Evolutionary conservation across 2,113 vertebrate genomes (phyloP).

Genomic region (Neomonachus schauinslandi): DNA sequence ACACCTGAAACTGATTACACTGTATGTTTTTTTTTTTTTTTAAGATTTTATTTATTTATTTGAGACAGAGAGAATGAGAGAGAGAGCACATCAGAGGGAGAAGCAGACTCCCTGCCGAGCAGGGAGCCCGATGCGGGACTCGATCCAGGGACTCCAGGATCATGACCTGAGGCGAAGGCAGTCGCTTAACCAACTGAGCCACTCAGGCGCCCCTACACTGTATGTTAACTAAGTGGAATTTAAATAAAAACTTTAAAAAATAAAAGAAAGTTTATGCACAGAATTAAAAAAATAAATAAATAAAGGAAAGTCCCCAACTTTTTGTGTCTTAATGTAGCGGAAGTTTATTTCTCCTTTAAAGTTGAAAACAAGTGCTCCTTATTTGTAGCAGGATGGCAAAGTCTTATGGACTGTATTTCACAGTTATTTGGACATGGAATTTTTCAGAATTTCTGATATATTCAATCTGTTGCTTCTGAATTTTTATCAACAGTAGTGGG

Average conservation of each 20-base stretch:
- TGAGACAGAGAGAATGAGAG: too few relatives aligned
- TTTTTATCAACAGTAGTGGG: background rate
- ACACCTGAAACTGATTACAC: background rate
- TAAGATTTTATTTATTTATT: too few relatives aligned
- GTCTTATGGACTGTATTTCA: background rate
- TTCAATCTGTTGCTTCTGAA: background rate
- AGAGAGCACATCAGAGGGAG: too few relatives aligned
- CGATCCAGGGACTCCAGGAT: too few relatives aligned
- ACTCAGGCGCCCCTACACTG: too few relatives aligned
- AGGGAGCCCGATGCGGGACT: too few relatives aligned
- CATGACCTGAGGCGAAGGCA: too few relatives aligned
- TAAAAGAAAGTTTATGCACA: background rate
- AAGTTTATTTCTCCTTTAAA: background rate
- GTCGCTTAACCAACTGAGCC: too few relatives aligned
- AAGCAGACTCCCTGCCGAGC: too few relatives aligned
- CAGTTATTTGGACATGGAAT: background rate
- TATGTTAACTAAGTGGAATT: background rate
- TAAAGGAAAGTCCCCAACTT: background rate
- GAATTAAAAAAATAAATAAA: background rate
- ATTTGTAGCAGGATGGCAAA: background rate
- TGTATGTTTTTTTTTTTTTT: too few relatives aligned
- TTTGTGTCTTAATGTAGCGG: background rate
- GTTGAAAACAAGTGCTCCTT: background rate
- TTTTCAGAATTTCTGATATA: background rate
- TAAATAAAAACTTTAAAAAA: background rate